Base-by-base conservation (phyloP, 2,888 invertebrate species). In the Drosophila formosana region DNA sequence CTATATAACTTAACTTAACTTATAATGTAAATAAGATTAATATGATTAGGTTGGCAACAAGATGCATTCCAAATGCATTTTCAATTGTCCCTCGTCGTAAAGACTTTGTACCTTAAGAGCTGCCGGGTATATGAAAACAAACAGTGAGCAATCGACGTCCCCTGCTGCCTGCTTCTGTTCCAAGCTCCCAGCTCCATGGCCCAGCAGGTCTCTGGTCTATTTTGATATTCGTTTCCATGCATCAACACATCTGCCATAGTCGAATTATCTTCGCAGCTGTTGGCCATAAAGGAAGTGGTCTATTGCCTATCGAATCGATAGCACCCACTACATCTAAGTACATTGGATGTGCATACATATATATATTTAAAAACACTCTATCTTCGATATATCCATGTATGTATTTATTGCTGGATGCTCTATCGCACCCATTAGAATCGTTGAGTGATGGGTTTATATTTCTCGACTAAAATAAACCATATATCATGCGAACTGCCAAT, bases 231-330 rank as follows among this genome's bases (percentile, higher is more conserved):
- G 70, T 55, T 75, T 71, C 32, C 50, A 73, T 72, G 58, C 71
- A 72, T 86, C 81, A 80, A 75, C 79, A 74, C 85, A 67, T 71
- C 52, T 18, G 67, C 62, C 55, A 61, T 37, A 62, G 45, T 50
- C 45, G 43, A 68, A 72, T 74, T 72, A 45, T 61, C 46, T 65
- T 66, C 72, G 49, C 84, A 79, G 75, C 80, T 86, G 84, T 75
- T 75, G 32, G 74, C 75, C 80, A 87, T 87, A 75, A 75, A 75
- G 84, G 84, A 84, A 86, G 79, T 87, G 87, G 66, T 57, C 70
- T 70, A 68, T 83, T 67, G 72, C 68, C 63, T 72, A 60, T 73
- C 53, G 50, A 61, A 68, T 72, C 67, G 55, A 73, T 72, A 66
- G 60, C 68, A 76, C 71, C 64, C 61, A 66, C 52, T 52, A 71